Conservation (phyloP, 1,140 invertebrate species). For the Neomicropteryx cornuta region DNA sequence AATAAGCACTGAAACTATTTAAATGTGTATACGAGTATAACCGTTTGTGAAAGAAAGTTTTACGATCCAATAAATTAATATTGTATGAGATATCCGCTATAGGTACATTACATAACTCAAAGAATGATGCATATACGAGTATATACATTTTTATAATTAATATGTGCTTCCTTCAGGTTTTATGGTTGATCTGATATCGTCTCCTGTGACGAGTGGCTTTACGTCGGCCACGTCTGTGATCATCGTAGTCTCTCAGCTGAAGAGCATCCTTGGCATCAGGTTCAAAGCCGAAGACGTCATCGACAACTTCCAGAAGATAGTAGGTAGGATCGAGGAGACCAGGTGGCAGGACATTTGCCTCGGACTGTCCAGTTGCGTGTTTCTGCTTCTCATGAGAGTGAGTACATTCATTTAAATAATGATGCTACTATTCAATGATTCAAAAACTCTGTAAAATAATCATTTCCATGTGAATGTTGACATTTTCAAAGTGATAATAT, state of each 20-base stretch:
- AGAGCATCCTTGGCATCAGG: conserved; percentile 65
- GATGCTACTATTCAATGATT: not conserved
- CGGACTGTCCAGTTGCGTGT: conserved; percentile 50
- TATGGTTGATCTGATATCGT: conserved; percentile 85
- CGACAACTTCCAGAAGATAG: conserved; percentile 48
- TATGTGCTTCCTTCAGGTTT: conserved; percentile 61
- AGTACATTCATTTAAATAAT: conserved; percentile 16
- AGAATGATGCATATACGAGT: no score
- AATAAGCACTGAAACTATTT: no score
- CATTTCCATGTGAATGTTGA: no score
- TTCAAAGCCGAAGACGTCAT: conserved; percentile 49
- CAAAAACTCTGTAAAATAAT: no score
- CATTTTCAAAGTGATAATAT: no score
- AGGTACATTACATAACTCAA: no score
- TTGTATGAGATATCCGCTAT: no score
- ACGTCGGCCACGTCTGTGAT: conserved; percentile 88
- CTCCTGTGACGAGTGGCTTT: conserved; percentile 85
- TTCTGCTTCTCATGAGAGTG: conserved; percentile 56
- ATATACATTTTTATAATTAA: no score
- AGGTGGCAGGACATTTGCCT: conserved; percentile 49
- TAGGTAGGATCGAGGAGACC: conserved; percentile 41
- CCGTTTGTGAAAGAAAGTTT: no score
- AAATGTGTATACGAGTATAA: no score
- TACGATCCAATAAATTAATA: no score
- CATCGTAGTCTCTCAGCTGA: conserved; percentile 82